These are phyloP conservation scores for Pissodes strobi DNA, from an alignment of 1,140 invertebrate genomes.

Conservation along the genomic window DNA sequence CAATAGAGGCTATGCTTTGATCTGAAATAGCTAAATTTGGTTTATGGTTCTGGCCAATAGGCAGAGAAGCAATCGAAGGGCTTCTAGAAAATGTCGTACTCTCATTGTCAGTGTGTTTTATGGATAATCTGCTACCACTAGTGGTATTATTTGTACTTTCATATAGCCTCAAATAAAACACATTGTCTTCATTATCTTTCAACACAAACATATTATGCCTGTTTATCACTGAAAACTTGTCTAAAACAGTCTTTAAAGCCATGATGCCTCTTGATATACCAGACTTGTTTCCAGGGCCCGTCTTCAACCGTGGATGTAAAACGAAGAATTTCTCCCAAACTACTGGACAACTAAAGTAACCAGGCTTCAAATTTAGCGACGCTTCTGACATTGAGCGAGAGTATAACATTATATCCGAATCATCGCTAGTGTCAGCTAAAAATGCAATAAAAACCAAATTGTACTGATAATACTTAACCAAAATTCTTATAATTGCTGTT, in stretches of 20 bases:
- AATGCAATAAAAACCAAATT: slow-evolving; percentile 1
- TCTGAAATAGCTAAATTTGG: slow-evolving; percentile 45
- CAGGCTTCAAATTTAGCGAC: slow-evolving; percentile 62
- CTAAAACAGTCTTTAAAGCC: slow-evolving; percentile 69
- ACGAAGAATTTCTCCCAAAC: slow-evolving; percentile 75
- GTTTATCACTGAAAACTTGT: slow-evolving; percentile 76
- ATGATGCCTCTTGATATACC: slow-evolving; percentile 66
- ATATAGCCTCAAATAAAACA: slow-evolving; percentile 69
- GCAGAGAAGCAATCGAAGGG: slow-evolving; percentile 57
- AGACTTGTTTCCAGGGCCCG: slow-evolving; percentile 64
- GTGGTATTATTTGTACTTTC: slow-evolving; percentile 50
- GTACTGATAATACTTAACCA: too few relatives aligned
- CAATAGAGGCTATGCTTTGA: slow-evolving; percentile 47
- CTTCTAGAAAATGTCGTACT: slow-evolving; percentile 56
- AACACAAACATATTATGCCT: slow-evolving; percentile 83
- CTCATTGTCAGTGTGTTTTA: slow-evolving; percentile 51
- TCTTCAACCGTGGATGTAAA: slow-evolving; percentile 75
- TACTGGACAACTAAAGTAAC: slow-evolving; percentile 73
- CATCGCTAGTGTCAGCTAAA: slow-evolving; percentile 44
- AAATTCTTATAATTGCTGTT: too few relatives aligned
- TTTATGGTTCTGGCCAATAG: slow-evolving; percentile 48
- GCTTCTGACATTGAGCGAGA: slow-evolving; percentile 57
- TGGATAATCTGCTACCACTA: slow-evolving; percentile 31
- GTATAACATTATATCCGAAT: slow-evolving; percentile 38
- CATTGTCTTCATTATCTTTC: slow-evolving; percentile 68